Base-by-base conservation (phyloP, 2,888 invertebrate genomes). In the Machimus atricapillus region DNA sequence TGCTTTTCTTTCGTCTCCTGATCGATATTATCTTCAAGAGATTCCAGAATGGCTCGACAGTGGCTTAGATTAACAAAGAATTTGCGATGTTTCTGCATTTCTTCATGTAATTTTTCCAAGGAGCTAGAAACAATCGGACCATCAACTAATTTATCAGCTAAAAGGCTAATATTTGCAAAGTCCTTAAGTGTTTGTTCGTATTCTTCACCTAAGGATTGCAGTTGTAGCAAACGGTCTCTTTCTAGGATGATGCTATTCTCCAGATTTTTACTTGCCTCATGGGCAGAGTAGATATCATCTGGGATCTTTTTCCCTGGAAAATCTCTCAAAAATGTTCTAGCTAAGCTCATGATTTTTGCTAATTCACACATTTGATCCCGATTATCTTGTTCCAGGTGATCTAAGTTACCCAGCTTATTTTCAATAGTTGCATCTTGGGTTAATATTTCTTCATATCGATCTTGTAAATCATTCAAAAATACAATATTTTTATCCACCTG, bases 61-160 rank as follows among this genome's bases (percentile, higher is more conserved):
- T 97, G 97, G 90, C 97, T 97, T 9, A 98, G 92, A 90, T 97
- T 97, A 0, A 97, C 96, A 90, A 97, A 97, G 93, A 97, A 97
- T 90, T 96, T 97, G 58, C 97, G 94, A 90, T 97, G 97, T 91
- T 97, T 97, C 90, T 97, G 97, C 93, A 97, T 96, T 93, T 97
- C 97, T 90, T 97, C 96, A 90, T 97, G 96, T n/a, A 97, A 93
- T 90, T 97, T 96, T 90, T 96, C 95, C 88, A 97, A 93, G 89
- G 95, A 95, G 56, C 94, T 94, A 0, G 97, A 96, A 8, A 95
- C 94, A 46, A 97, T 95, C 74, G 96, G 95, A 89, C 96, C 96
- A 89, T 96, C 96, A 8, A 97, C 94, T 56, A 97, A 92, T 73
- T 96, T 95, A 91, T 97, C 97, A 0, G 97, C 97, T 7, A 97